Conservation (phyloP, 2,888 invertebrate species). For the Papilio demoleus region DNA sequence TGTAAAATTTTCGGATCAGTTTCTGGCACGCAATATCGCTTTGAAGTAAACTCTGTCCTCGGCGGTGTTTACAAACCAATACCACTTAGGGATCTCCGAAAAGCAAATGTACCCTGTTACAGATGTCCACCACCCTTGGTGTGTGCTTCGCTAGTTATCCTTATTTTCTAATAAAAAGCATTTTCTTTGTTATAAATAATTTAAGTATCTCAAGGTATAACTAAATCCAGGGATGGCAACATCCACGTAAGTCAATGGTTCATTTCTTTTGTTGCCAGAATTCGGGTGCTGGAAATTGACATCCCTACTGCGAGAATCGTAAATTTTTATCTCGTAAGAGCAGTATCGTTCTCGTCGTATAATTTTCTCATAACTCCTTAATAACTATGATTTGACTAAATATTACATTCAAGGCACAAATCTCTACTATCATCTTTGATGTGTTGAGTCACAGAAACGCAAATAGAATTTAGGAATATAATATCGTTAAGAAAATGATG, state of each 20-base stretch:
- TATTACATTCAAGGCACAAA: conserved; percentile 3
- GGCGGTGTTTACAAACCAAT: too few species aligned
- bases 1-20: too few species aligned
- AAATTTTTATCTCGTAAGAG: conserved; percentile 30
- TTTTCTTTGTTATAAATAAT: too few species aligned
- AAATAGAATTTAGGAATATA: not conserved
- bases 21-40: too few species aligned
- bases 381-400: conserved; percentile 24
- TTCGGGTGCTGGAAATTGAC: not conserved
- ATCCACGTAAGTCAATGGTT: not conserved
- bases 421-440: not conserved
- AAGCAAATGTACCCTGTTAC: too few species aligned
- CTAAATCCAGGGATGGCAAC: not conserved
- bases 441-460: not conserved
- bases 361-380: conserved; percentile 26
- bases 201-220: too few species aligned
- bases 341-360: conserved; percentile 17
- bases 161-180: too few species aligned
- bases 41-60: too few species aligned
- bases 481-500: not conserved
- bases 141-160: too few species aligned
- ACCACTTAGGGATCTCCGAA: too few species aligned
- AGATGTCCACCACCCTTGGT: too few species aligned
- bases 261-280: too few species aligned
- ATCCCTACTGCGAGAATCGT: conserved; percentile 12